Conservation (phyloP, 2,797 vertebrate genomes). For the Channa striata region DNA sequence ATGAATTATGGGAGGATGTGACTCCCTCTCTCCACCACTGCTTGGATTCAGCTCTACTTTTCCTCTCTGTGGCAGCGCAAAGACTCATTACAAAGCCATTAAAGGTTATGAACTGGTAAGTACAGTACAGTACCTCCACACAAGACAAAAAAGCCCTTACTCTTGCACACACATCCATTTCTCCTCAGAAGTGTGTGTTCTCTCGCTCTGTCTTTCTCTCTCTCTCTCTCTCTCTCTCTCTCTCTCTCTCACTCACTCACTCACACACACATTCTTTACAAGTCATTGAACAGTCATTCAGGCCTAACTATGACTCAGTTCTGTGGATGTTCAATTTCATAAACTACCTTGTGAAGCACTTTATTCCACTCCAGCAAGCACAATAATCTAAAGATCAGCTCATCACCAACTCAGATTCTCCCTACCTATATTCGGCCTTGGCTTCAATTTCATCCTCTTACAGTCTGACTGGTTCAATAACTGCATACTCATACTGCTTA, state of each 20-base stretch:
- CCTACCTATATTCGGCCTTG: neutral
- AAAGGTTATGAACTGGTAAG: conserved; percentile 46
- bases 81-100: conserved; percentile 56
- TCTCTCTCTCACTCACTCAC: neutral
- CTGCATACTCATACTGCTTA: neutral
- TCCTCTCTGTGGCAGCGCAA: conserved; percentile 34
- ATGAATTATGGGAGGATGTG: conserved; percentile 40
- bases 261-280: conserved; percentile 17
- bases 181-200: neutral
- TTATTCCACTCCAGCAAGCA: conserved; percentile 32
- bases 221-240: no score
- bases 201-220: no score
- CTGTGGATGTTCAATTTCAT: conserved; percentile 20
- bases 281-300: conserved; percentile 30
- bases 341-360: conserved; percentile 29
- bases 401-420: conserved; percentile 6
- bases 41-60: conserved; percentile 44
- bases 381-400: conserved; percentile 27
- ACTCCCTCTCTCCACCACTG: conserved; percentile 35
- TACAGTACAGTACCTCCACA: neutral
- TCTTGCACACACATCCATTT: conserved; percentile 15
- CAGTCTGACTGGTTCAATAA: neutral
- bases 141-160: conserved; percentile 4
- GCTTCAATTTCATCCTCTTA: neutral
- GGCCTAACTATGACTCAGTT: conserved; percentile 37